Evolutionary conservation across 2,888 invertebrate species (phyloP).

Genomic region (Proisotoma minuta): DNA sequence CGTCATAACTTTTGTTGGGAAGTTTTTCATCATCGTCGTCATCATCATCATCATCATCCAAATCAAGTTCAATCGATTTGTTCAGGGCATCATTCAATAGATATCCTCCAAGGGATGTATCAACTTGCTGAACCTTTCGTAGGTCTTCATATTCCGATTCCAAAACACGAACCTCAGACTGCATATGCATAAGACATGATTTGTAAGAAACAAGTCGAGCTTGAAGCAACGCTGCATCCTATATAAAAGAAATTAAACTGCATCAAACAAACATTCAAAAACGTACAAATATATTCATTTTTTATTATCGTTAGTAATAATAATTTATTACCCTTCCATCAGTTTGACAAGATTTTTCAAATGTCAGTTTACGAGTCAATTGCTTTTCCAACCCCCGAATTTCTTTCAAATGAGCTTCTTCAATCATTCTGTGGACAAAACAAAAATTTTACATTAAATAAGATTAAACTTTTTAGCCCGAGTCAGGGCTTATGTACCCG

Average conservation of each 20-base stretch:
- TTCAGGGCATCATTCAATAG: neutral
- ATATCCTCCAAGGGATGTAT: neutral
- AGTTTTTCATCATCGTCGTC: no score
- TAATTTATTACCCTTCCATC: neutral
- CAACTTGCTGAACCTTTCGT: neutral
- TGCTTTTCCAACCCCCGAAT: neutral
- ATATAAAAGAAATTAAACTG: neutral
- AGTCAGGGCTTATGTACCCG: no score
- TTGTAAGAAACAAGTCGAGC: conserved; percentile 10
- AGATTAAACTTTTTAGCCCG: no score
- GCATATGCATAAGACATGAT: conserved; percentile 8
- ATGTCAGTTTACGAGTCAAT: neutral
- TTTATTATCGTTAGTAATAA: neutral
- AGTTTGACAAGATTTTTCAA: conserved; percentile 2
- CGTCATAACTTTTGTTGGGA: neutral
- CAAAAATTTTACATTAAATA: neutral
- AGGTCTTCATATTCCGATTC: conserved; percentile 5
- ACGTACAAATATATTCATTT: neutral
- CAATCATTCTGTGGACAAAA: neutral
- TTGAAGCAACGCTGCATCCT: conserved; percentile 12
- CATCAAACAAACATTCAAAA: neutral
- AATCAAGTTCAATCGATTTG: neutral
- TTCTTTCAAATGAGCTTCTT: neutral
- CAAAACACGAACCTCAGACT: conserved; percentile 6
- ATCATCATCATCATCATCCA: neutral